Evolutionary conservation across 2,888 invertebrate genomes (phyloP).

Genomic region (Agrochola lota): DNA sequence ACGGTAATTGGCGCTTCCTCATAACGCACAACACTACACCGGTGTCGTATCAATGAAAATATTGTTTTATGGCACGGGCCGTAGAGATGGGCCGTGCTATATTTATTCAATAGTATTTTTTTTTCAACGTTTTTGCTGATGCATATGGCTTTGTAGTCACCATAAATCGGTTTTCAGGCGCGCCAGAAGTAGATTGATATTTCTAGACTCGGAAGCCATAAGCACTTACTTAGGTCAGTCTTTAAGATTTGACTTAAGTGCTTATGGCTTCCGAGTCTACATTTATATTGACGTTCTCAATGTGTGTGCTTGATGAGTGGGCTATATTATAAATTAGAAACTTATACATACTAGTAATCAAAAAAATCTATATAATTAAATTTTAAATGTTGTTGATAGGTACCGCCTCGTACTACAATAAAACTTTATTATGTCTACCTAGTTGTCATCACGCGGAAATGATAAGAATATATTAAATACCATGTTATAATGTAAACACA

Average conservation of each 20-base stretch:
- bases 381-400: neutral
- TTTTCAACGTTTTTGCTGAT: neutral
- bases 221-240: no score
- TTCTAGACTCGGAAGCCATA: no score
- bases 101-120: neutral
- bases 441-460: conserved; percentile 10
- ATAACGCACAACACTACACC: conserved; percentile 65
- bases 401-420: neutral
- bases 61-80: conserved; percentile 41
- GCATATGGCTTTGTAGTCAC: neutral
- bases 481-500: conserved; percentile 2
- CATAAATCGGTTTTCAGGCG: neutral
- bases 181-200: neutral
- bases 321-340: neutral
- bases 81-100: conserved; percentile 17
- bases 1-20: conserved; percentile 64
- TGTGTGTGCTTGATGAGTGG: no score
- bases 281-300: no score
- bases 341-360: neutral
- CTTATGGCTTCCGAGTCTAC: no score
- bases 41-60: conserved; percentile 59
- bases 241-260: no score
- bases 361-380: no score
- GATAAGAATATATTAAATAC: conserved; percentile 1
- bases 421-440: neutral